Conservation (phyloP, 2,888 invertebrate species). For the Philereme vetulata region DNA sequence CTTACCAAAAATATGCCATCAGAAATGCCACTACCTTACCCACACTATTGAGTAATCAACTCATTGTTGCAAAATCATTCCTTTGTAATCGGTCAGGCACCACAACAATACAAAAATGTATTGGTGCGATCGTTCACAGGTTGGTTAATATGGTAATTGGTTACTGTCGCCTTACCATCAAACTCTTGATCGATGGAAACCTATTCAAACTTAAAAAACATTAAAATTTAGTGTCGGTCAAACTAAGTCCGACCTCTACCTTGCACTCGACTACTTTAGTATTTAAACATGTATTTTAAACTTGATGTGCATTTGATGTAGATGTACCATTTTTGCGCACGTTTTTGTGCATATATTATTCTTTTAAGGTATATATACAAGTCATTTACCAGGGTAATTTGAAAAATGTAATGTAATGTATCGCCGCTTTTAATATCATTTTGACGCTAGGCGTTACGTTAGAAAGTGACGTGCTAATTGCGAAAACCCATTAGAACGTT, state of each 20-base stretch:
- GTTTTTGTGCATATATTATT: slow-evolving; percentile 72
- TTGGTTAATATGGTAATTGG: no score
- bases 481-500: background rate
- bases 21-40: background rate
- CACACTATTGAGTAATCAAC: no score
- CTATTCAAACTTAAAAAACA: background rate
- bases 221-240: slow-evolving; percentile 10
- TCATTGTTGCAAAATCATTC: no score
- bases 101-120: background rate
- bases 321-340: slow-evolving; percentile 54
- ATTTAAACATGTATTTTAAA: slow-evolving; percentile 12
- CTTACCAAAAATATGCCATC: no score
- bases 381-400: slow-evolving; percentile 76
- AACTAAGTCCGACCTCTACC: slow-evolving; percentile 41
- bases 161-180: no score
- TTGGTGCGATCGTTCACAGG: no score
- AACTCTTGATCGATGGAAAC: no score
- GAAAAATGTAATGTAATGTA: slow-evolving; percentile 30
- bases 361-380: slow-evolving; percentile 63
- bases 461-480: slow-evolving; percentile 9
- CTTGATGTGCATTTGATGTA: slow-evolving; percentile 22
- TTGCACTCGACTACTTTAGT: slow-evolving; percentile 33
- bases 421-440: slow-evolving; percentile 29
- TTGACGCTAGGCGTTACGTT: slow-evolving; percentile 28
- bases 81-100: no score